Base-by-base conservation (phyloP, 2,888 invertebrate genomes). In the Lycophotia porphyrea region DNA sequence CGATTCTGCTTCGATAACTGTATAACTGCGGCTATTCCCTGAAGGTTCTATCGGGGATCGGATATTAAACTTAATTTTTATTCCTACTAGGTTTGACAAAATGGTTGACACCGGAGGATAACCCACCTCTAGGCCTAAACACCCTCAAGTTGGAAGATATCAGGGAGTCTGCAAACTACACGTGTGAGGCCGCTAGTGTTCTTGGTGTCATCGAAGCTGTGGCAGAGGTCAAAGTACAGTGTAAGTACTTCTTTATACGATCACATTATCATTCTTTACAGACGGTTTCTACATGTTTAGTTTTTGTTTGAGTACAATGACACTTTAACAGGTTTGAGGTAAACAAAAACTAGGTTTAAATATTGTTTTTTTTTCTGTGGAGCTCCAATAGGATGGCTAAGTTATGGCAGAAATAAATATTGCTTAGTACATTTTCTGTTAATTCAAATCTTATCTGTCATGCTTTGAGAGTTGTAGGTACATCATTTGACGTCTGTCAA, bases 121-220 rank as follows among this genome's bases (percentile, higher is more conserved):
- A 98, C 89, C 97, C 98, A 75, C 98, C 98, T 0, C 97, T 98
- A 67, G 98, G 98, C 42, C 97, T 98, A 79, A 99, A 99, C 94
- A 98, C 99, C 24, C 97, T 99, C 63, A 97, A 98, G 89, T 95
- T 99, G 85, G 98, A 97, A 70, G 98, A 99, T 92, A 98, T 99
- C 85, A 97, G 98, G 88, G 98, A 99, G 92, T 99, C 99, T 0
- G 98, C 98, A 36, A 99, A 99, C 96, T 99, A 99, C 96, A 99
- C 99, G 1, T 99, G 99, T 93, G 98, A 99, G 81, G 99, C 99
- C 0, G 98, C 98, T 73, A 99, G 99, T 91, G 99, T 98, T 27
- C 97, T 99, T 74, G 99, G 99, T 65, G 98, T 98, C 90, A 99
- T 99, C 82, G 99, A 99, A 92, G 97, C 98, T 7, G 97, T 98